phyloP scores from a whole-genome alignment of 2,113 vertebrate genomes.

The Fulmarus glacialis region DNA sequence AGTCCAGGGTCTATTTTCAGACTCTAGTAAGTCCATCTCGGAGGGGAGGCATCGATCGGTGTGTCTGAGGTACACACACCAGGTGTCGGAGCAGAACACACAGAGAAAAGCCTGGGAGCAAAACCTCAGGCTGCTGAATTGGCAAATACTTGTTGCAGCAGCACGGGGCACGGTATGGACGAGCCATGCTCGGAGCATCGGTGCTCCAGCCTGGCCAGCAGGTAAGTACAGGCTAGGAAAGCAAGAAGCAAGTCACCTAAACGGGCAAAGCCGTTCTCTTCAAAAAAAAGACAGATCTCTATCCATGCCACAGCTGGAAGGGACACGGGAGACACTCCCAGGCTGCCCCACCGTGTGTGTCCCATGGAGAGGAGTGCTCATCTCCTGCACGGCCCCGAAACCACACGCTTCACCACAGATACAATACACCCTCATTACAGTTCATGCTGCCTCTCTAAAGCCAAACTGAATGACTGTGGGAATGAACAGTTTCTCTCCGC shows the following conservation, averaged over 20 bases:
- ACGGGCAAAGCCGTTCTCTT: background rate
- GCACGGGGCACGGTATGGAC: background rate
- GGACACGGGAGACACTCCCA: background rate
- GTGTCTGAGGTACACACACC: no score
- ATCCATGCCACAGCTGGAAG: background rate
- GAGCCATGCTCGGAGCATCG: background rate
- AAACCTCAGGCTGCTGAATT: background rate
- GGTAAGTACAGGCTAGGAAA: background rate
- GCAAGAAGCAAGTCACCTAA: background rate
- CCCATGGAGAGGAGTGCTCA: background rate
- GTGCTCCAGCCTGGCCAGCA: background rate
- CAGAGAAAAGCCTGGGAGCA: background rate
- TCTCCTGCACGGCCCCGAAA: background rate
- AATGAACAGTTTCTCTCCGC: background rate
- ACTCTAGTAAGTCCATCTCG: background rate
- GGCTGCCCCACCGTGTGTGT: background rate
- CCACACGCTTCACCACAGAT: accelerated
- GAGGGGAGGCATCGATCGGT: background rate
- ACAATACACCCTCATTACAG: background rate
- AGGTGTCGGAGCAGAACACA: background rate
- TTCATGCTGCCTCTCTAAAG: background rate
- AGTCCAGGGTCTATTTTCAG: background rate
- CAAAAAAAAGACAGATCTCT: background rate
- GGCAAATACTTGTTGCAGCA: background rate
- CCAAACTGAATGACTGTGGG: background rate